Conservation (phyloP, 1,140 invertebrate species). For the Bombus affinis region DNA sequence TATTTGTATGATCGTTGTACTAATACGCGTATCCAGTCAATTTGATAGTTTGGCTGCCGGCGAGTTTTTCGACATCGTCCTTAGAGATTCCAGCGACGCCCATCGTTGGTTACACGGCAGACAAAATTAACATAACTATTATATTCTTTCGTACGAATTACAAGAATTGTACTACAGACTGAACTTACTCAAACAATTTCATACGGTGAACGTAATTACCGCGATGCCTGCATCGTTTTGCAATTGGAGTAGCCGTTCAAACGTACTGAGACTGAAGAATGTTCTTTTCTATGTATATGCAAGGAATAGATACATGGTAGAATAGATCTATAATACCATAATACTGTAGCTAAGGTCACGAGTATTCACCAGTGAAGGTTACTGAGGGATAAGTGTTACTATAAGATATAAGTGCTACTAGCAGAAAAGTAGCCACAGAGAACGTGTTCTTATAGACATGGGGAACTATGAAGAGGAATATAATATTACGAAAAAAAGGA, state of each 20-base stretch:
- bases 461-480: not conserved
- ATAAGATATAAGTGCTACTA: not conserved
- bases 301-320: not conserved
- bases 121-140: slow-evolving; percentile 3
- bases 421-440: too few relatives aligned
- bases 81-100: slow-evolving; percentile 52
- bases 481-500: not conserved
- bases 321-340: not conserved
- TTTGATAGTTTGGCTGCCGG: slow-evolving; percentile 41
- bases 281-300: slow-evolving; percentile 6
- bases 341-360: not conserved
- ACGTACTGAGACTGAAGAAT: not conserved
- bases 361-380: not conserved
- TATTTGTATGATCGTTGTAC: not conserved
- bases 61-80: slow-evolving; percentile 13
- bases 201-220: not conserved
- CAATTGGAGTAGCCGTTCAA: slow-evolving; percentile 38
- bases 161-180: slow-evolving; percentile 52
- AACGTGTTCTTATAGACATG: too few relatives aligned
- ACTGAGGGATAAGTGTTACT: not conserved
- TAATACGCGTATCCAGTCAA: slow-evolving; percentile 42
- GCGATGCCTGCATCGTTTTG: slow-evolving; percentile 17
- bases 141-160: slow-evolving; percentile 58
- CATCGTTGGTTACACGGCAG: slow-evolving; percentile 1
- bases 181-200: slow-evolving; percentile 51